Evolutionary conservation across 2,797 vertebrate genomes (phyloP).

Genomic region (Tenualosa ilisha): DNA sequence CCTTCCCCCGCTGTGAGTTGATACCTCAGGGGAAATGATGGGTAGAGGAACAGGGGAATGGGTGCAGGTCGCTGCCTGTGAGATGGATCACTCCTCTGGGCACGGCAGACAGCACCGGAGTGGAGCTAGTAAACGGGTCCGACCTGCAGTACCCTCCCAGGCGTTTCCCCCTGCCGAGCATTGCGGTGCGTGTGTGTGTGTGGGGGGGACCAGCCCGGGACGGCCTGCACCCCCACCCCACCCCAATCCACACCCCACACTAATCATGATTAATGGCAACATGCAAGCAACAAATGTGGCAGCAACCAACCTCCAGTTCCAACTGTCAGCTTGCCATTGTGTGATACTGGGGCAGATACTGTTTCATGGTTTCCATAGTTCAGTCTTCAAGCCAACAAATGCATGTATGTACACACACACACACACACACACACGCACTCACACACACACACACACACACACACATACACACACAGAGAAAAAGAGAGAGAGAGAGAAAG

Average conservation of each 20-base stretch:
- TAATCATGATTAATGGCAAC: conserved; percentile 62
- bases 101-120: conserved; percentile 60
- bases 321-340: conserved; percentile 26
- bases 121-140: conserved; percentile 50
- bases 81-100: conserved; percentile 69
- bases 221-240: too few species aligned
- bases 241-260: conserved; percentile 1
- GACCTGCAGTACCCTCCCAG: conserved; percentile 41
- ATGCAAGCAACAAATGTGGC: conserved; percentile 28
- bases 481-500: too few species aligned
- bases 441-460: too few species aligned
- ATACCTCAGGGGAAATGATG: conserved; percentile 64
- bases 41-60: conserved; percentile 63
- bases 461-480: too few species aligned
- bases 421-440: not conserved
- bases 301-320: conserved; percentile 37
- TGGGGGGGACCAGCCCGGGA: not conserved
- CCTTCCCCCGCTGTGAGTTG: conserved; percentile 54
- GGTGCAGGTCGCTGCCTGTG: conserved; percentile 60
- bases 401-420: not conserved
- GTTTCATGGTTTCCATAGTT: not conserved
- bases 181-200: not conserved
- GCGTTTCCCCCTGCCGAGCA: conserved; percentile 36
- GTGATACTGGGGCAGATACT: not conserved
- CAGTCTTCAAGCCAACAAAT: not conserved